Percentiles rank a stretch among this genome's conserved stretches.
phyloP scores from a whole-genome alignment of 2,113 vertebrate genomes.

The Myrmophylax atrothorax region DNA sequence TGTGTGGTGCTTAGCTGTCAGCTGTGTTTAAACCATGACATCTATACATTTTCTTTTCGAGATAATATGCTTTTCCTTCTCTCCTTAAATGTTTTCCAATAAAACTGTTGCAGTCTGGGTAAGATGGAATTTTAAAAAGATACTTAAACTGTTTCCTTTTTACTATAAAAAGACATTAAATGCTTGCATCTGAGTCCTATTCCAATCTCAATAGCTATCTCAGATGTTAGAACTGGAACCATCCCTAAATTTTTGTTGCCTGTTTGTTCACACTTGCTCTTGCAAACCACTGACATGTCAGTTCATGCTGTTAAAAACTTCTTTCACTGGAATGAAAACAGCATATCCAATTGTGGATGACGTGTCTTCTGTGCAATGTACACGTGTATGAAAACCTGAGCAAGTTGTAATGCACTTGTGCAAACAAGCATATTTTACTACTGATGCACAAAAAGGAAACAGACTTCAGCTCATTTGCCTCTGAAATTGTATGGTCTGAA shows the following conservation, averaged over 20 bases:
- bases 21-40: neutral
- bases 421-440: neutral
- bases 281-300: neutral
- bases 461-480: neutral
- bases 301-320: neutral
- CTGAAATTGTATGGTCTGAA: neutral
- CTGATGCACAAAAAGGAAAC: neutral
- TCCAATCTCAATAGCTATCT: neutral
- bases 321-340: neutral
- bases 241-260: neutral
- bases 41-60: neutral
- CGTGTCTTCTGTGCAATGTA: neutral
- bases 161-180: neutral
- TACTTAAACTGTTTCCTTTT: neutral
- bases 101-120: neutral
- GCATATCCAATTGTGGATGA: rapidly evolving
- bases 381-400: neutral
- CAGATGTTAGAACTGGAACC: neutral
- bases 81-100: neutral
- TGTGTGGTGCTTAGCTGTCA: neutral
- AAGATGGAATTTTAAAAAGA: neutral
- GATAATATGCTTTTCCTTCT: neutral
- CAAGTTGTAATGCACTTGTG: neutral
- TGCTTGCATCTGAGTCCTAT: neutral
- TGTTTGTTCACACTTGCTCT: neutral